These are phyloP conservation scores for Chromobotia macracanthus DNA, from an alignment of 2,797 vertebrate genomes.

Conservation along the genomic window DNA sequence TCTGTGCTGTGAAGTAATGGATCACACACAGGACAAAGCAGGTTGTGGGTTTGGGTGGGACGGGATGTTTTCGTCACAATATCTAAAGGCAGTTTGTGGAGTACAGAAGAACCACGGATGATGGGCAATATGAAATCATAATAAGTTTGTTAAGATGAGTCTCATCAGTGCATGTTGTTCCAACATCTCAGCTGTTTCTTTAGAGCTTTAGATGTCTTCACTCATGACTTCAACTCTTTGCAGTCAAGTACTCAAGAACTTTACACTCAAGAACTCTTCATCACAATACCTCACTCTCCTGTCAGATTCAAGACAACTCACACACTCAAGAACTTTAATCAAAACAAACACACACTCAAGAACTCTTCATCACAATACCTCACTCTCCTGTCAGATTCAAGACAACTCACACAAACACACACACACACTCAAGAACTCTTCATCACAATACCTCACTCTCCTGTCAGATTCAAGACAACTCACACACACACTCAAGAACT, in stretches of 20 bases:
- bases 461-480: too few species aligned
- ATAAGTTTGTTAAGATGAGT: too few species aligned
- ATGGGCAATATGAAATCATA: too few species aligned
- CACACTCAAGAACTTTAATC: neutral
- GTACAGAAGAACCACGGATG: too few species aligned
- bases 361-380: too few species aligned
- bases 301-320: conserved; percentile 46
- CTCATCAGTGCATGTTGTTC: too few species aligned
- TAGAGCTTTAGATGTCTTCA: conserved; percentile 69
- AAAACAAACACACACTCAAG: conserved; percentile 20
- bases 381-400: too few species aligned
- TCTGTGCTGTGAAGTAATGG: conserved; percentile 59
- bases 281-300: conserved; percentile 56
- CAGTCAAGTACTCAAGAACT: conserved; percentile 64
- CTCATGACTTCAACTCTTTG: conserved; percentile 69
- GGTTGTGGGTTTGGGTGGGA: neutral
- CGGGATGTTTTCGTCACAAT: conserved; percentile 65
- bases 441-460: too few species aligned
- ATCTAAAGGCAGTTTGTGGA: neutral
- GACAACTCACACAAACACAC: too few species aligned
- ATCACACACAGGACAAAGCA: neutral
- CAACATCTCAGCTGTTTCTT: conserved; percentile 58
- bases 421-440: too few species aligned
- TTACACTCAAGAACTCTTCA: conserved; percentile 69
- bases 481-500: too few species aligned